phyloP scores from a whole-genome alignment of 1,140 invertebrate species.

The Neodiprion lecontei region DNA sequence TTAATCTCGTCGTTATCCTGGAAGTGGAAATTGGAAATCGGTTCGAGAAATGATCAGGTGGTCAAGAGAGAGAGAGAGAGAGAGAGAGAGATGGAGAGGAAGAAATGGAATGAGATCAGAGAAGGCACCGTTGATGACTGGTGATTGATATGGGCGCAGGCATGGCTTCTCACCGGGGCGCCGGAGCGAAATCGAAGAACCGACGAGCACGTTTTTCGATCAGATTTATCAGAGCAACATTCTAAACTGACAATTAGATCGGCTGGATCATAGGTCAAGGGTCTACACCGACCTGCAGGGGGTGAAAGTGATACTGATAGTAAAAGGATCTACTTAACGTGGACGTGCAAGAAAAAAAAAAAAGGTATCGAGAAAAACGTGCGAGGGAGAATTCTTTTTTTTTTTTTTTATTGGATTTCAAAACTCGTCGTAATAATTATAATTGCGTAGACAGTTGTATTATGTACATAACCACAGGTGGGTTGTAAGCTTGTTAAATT shows the following conservation, averaged over 20 bases:
- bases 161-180: not conserved
- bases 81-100: not conserved
- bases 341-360: no score
- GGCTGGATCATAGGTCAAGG: not conserved
- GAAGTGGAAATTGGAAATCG: not conserved
- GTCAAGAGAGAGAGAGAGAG: not conserved
- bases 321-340: no score
- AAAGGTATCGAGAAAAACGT: no score
- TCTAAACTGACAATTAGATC: not conserved
- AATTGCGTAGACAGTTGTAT: no score
- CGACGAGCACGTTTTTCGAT: not conserved
- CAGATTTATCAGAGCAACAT: not conserved
- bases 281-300: not conserved
- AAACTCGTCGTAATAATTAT: not conserved
- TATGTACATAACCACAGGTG: no score
- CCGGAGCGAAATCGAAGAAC: not conserved
- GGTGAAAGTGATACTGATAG: no score
- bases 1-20: no score
- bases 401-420: not conserved
- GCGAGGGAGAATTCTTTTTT: no score
- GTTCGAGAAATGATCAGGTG: not conserved
- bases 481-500: no score
- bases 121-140: not conserved
- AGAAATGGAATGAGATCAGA: no score
- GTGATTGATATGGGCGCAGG: not conserved